phyloP scores from a whole-genome alignment of 2,888 invertebrate species.

The Pachliopta kotzebuea region DNA sequence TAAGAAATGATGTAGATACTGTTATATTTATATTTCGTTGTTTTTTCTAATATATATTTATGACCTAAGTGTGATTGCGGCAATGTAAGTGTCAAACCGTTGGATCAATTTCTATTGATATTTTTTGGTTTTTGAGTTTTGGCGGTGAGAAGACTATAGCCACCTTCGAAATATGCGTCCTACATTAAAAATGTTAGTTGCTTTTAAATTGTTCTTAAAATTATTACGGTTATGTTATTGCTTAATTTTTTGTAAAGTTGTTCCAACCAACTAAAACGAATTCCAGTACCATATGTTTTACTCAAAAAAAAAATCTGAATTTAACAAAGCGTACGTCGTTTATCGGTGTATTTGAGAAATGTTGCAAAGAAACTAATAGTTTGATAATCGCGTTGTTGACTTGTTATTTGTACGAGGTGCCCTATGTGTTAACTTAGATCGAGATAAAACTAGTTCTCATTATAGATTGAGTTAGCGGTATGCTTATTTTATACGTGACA shows the following conservation, averaged over 20 bases:
- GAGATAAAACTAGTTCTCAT: conserved; percentile 2
- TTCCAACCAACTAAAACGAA: neutral
- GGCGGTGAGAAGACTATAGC: too few relatives aligned
- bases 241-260: neutral
- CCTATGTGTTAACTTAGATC: conserved; percentile 2
- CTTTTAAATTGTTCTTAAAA: too few relatives aligned
- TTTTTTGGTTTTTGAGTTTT: too few relatives aligned
- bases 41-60: too few relatives aligned
- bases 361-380: neutral
- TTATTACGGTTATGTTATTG: neutral
- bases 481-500: neutral
- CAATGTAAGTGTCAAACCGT: too few relatives aligned
- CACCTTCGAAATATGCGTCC: too few relatives aligned
- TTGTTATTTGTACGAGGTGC: conserved; percentile 5
- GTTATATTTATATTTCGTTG: too few relatives aligned
- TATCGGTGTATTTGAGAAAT: neutral
- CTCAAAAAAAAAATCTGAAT: neutral
- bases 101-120: too few relatives aligned
- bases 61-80: too few relatives aligned
- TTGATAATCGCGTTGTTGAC: neutral
- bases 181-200: too few relatives aligned
- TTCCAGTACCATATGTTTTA: neutral
- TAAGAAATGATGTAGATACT: too few relatives aligned
- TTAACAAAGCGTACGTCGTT: neutral
- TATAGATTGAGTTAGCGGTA: conserved; percentile 2